phyloP scores from a whole-genome alignment of 1,140 invertebrate species.

The Anthonomus grandis region DNA sequence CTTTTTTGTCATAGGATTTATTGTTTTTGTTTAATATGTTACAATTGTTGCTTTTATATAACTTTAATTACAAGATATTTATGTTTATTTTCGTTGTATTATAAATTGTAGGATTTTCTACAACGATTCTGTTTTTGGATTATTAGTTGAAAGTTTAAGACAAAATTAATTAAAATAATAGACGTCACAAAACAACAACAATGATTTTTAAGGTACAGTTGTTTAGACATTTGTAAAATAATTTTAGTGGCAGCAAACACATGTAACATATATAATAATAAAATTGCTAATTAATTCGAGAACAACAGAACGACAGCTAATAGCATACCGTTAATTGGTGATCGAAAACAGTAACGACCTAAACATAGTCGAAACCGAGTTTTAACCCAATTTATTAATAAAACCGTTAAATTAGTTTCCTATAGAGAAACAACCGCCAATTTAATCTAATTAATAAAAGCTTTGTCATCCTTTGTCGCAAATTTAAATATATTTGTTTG shows the following conservation, averaged over 20 bases:
- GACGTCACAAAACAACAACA: no score
- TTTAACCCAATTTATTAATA: conserved; percentile 5
- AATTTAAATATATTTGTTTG: conserved; percentile 9
- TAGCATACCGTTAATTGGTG: neutral
- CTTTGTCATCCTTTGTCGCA: conserved; percentile 1
- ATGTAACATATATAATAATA: no score
- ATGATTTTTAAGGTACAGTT: no score
- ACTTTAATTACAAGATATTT: no score
- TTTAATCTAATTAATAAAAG: conserved; percentile 2
- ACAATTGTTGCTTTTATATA: no score
- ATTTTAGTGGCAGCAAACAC: no score
- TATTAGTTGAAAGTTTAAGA: no score
- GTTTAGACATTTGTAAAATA: no score
- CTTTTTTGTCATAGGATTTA: neutral
- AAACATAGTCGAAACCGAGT: neutral
- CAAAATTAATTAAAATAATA: no score
- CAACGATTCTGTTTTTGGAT: no score
- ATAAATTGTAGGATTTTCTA: no score
- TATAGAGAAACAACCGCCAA: neutral
- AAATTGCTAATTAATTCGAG: neutral
- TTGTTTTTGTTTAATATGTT: neutral
- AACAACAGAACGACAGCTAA: neutral
- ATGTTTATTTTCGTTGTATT: no score
- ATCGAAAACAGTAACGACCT: neutral
- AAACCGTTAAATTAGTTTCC: neutral